Evolutionary conservation across 2,797 vertebrate species (phyloP).

Genomic region (Cossypha polioptera): DNA sequence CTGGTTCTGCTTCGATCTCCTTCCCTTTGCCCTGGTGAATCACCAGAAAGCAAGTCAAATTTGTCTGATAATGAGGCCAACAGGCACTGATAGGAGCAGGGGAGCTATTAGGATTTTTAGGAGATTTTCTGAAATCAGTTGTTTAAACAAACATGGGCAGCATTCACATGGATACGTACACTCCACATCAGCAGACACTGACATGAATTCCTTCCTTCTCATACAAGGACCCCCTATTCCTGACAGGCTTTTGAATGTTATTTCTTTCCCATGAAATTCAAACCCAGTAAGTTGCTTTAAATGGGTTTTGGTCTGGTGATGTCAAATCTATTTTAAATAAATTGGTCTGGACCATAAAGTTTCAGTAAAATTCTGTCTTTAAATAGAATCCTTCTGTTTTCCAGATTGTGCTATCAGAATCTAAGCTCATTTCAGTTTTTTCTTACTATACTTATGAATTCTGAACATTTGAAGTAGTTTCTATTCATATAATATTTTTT

Average conservation of each 20-base stretch:
- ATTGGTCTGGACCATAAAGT: not conserved
- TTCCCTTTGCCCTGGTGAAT: not conserved
- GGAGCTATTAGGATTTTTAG: not conserved
- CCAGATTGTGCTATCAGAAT: not conserved
- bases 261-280: not conserved
- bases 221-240: not conserved
- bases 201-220: not conserved
- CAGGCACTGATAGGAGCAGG: not conserved
- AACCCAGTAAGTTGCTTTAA: not conserved
- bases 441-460: not conserved
- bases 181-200: not conserved
- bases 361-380: not conserved
- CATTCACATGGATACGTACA: rapidly evolving
- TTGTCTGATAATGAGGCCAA: not conserved
- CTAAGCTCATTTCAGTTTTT: not conserved
- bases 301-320: not conserved
- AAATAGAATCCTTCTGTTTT: not conserved
- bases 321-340: not conserved
- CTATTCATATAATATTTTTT: not conserved
- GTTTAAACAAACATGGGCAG: not conserved
- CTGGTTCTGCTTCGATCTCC: not conserved
- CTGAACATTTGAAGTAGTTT: not conserved
- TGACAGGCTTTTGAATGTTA: not conserved
- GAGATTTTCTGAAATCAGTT: not conserved
- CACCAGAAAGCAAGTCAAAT: not conserved